Conservation (phyloP, 2,888 invertebrate species). For the Schizaphis graminum region DNA sequence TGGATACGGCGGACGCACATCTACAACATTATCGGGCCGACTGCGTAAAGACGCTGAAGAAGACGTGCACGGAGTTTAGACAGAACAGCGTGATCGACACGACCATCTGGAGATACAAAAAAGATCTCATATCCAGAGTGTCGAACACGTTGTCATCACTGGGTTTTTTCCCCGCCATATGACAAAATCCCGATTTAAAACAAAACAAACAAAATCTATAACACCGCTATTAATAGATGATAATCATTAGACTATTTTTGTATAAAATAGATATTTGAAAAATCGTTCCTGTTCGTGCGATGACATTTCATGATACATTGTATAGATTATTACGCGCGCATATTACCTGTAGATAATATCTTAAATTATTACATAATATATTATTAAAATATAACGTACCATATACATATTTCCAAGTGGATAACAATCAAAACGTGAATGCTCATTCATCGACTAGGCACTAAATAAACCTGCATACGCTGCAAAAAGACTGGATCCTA, state of each 20-base stretch:
- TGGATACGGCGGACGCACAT: conserved; percentile 86
- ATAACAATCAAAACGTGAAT: not conserved
- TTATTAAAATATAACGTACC: not conserved
- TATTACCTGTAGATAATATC: not conserved
- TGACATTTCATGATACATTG: not conserved
- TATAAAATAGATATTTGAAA: not conserved
- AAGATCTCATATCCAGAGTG: conserved; percentile 79
- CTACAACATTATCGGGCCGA: conserved; percentile 95
- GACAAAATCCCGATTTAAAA: not conserved
- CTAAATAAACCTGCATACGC: not conserved
- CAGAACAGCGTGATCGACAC: conserved; percentile 87
- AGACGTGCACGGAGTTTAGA: conserved; percentile 85
- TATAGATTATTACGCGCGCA: not conserved
- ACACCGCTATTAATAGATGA: not conserved
- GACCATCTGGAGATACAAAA: conserved; percentile 90
- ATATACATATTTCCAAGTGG: not conserved
- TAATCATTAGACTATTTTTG: not conserved
- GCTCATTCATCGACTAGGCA: not conserved
- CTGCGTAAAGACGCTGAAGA: conserved; percentile 89
- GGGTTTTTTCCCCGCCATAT: conserved; percentile 76
- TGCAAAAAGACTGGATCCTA: not conserved
- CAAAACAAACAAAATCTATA: not conserved
- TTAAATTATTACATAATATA: not conserved
- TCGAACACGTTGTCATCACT: conserved; percentile 80
- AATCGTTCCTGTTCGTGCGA: not conserved